Evolutionary conservation across 1,140 invertebrate genomes (phyloP).

Genomic region (Pseudomyrmex sp.): DNA sequence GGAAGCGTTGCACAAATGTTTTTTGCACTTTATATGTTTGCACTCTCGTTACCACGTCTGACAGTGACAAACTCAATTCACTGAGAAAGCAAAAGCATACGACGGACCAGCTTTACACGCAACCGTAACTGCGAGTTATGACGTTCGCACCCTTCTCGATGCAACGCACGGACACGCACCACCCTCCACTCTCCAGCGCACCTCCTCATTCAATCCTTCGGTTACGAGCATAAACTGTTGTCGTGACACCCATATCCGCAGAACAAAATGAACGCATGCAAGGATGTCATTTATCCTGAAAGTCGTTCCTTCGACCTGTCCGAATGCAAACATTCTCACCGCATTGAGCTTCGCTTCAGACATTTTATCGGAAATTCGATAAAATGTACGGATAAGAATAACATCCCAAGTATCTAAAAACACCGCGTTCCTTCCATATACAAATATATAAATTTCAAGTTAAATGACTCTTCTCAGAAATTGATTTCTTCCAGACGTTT

Average conservation of each 20-base stretch:
- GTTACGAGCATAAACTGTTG: constrained; percentile 53
- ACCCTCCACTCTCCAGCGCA: constrained; percentile 25
- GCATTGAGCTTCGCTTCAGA: neutral
- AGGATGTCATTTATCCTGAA: constrained; percentile 41
- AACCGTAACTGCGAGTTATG: constrained; percentile 63
- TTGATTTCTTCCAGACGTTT: neutral
- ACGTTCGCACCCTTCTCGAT: constrained; percentile 41
- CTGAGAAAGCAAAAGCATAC: constrained; percentile 59
- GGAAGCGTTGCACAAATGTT: constrained; percentile 34
- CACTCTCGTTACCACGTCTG: constrained; percentile 66
- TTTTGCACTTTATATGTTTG: constrained; percentile 54
- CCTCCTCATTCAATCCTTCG: constrained; percentile 66
- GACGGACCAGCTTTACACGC: constrained; percentile 58
- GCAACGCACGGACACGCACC: constrained; percentile 63
- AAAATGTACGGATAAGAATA: constrained; percentile 13
- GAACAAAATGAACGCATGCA: constrained; percentile 52
- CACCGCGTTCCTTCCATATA: neutral
- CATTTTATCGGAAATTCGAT: neutral
- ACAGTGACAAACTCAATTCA: constrained; percentile 68
- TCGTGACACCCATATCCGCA: constrained; percentile 35
- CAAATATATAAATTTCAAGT: neutral
- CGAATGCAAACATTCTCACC: constrained; percentile 31
- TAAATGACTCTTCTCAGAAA: neutral
- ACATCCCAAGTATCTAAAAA: constrained; percentile 1
- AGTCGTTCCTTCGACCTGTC: neutral